These are phyloP conservation scores for Campoplex nolae DNA, from an alignment of 2,888 invertebrate genomes.

Conservation along the genomic window DNA sequence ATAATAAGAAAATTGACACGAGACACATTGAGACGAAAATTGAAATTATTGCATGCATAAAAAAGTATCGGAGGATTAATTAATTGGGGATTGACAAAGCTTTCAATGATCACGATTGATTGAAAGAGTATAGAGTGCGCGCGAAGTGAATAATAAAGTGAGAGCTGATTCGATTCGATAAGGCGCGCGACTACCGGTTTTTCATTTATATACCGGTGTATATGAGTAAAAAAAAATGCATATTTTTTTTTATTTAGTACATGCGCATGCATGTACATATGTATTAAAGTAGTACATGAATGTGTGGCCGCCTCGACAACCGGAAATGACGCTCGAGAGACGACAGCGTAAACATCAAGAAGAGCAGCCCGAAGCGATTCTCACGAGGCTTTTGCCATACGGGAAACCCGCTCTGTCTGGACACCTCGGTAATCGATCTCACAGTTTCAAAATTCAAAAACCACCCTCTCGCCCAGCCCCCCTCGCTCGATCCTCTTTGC, in stretches of 20 bases:
- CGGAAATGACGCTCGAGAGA: constrained; percentile 59
- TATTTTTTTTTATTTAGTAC: background rate
- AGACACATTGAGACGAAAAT: no score
- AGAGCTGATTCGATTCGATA: background rate
- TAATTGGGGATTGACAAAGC: background rate
- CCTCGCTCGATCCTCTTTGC: background rate
- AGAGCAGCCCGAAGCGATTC: constrained; percentile 15
- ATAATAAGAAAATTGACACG: no score
- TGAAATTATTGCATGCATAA: no score
- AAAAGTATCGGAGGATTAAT: background rate
- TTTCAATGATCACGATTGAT: background rate
- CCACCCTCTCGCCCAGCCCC: background rate
- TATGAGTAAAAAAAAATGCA: background rate
- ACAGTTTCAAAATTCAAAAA: constrained; percentile 38
- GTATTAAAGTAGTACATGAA: constrained; percentile 10
- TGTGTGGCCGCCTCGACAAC: constrained; percentile 23
- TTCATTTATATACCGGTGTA: background rate
- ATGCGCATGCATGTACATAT: no score
- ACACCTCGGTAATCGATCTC: constrained; percentile 48
- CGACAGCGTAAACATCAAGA: constrained; percentile 51
- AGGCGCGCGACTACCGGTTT: background rate
- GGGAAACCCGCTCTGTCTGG: background rate
- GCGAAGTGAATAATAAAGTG: background rate
- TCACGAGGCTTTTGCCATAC: constrained; percentile 17
- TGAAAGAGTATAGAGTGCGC: background rate